A percentile compares a stretch with the other conserved stretches of the same genome.
These are phyloP conservation scores for Macropus fuliginosus DNA, from an alignment of 2,797 vertebrate species.

Conservation along the genomic window DNA sequence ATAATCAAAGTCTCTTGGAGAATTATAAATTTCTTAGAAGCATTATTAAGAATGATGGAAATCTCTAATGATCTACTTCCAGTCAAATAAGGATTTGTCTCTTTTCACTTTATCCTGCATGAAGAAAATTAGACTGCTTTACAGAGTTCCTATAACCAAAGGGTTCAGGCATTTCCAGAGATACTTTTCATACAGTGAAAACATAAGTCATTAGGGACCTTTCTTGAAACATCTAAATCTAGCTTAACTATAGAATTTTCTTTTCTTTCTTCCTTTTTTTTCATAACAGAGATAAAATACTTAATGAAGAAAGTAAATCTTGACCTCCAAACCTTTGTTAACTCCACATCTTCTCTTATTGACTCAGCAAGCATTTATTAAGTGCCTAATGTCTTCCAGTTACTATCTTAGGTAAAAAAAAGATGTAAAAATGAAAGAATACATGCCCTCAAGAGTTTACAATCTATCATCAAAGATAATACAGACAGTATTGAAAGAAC, in stretches of 20 bases:
- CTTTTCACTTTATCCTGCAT: neutral
- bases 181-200: neutral
- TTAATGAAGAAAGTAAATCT: neutral
- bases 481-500: neutral
- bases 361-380: neutral
- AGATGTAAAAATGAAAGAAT: neutral
- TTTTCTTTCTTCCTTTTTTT: neutral
- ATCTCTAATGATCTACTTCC: neutral
- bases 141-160: neutral
- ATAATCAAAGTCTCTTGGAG: neutral
- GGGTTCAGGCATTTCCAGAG: neutral
- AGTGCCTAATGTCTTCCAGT: neutral
- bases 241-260: neutral
- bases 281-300: neutral
- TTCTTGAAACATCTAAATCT: slow-evolving; percentile 29
- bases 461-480: neutral
- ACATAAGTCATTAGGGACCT: slow-evolving; percentile 15
- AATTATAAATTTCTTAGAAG: neutral
- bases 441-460: neutral
- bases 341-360: neutral
- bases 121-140: neutral
- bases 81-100: neutral
- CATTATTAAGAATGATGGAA: neutral
- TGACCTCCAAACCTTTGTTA: neutral
- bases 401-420: neutral